Evolutionary conservation across 2,888 invertebrate genomes (phyloP), one percentile per base, ranked within the genome.

Genomic region (Camptogramma bilineatum): DNA sequence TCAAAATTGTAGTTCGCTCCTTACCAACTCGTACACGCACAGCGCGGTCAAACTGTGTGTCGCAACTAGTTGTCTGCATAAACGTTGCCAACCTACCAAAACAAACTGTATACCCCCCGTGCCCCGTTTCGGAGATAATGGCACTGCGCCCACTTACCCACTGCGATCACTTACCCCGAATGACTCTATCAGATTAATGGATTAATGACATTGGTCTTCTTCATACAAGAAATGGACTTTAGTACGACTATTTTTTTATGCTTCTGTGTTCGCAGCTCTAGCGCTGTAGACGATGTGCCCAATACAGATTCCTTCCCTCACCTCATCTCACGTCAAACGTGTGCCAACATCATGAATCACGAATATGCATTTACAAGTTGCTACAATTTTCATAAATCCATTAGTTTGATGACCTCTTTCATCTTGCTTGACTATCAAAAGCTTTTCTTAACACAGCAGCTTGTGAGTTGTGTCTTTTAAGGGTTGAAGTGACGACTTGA

Each of bases 261-360:
- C 0, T 39, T 39, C 13, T 39, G 34, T 39, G 13, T 39, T 39
- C 34, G 34, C 34, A 4, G 13, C 28, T 7, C 4, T 31, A 31
- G 42, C 42, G 42, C 5, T 42, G 42, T 44, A 44, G 17, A 17
- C 44, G 44, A 16, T n/a, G 52, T 21, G 48, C 47, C 47, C 34
- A 52, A 48, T 62, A 53, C 42, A 53, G 44, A 64, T 56, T 60
- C 52, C 42, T 48, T 60, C 34, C 17, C 48, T 47, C 52, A 9
- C 17, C 48, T 47, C 52, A 9, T 57, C 53, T 53, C 48, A 59
- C 53, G 31, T 65, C 53, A 53, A 61, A 53, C 50, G 50, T 61
- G 48, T 70, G 68, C 68, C 70, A 70, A 66, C 50, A 65, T 47
- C 53, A 52, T 63, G 63, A 69, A 66, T 64, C 62, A 62, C 39